Percentiles rank a stretch among this genome's conserved stretches.
These are phyloP conservation scores for Solenopsis invicta DNA, from an alignment of 1,140 invertebrate species.

Conservation along the genomic window DNA sequence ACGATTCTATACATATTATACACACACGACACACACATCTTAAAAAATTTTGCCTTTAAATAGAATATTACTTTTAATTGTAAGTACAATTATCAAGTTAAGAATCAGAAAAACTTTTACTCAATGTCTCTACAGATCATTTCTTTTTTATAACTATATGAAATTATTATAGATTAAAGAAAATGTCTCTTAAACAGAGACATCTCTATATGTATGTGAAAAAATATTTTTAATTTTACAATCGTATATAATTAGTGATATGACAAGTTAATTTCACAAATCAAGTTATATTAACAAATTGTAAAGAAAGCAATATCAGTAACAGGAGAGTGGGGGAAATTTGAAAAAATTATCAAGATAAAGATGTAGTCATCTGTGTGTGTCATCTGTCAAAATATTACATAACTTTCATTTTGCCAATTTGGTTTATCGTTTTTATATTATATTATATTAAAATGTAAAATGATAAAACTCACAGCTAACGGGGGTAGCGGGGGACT, in stretches of 20 bases:
- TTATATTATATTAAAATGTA: not conserved
- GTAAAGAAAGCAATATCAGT: not conserved
- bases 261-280: not conserved
- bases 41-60: not conserved
- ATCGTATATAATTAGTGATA: not conserved
- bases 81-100: not conserved
- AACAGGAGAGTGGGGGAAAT: not conserved
- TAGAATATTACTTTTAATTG: not conserved
- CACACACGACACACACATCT: not conserved
- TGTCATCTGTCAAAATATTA: not conserved
- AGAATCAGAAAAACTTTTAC: not conserved
- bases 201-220: not conserved
- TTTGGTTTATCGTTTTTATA: not conserved
- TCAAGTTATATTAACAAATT: not conserved
- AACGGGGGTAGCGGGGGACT: constrained; percentile 82
- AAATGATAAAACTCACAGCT: constrained; percentile 75
- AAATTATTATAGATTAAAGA: no score
- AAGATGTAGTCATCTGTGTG: not conserved
- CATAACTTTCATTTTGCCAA: not conserved
- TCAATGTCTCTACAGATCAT: not conserved
- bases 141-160: not conserved
- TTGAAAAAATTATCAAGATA: not conserved
- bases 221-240: not conserved
- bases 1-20: not conserved
- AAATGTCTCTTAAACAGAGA: no score